Base-by-base conservation (phyloP, 2,797 vertebrate genomes). In the Tragelaphus oryx region DNA sequence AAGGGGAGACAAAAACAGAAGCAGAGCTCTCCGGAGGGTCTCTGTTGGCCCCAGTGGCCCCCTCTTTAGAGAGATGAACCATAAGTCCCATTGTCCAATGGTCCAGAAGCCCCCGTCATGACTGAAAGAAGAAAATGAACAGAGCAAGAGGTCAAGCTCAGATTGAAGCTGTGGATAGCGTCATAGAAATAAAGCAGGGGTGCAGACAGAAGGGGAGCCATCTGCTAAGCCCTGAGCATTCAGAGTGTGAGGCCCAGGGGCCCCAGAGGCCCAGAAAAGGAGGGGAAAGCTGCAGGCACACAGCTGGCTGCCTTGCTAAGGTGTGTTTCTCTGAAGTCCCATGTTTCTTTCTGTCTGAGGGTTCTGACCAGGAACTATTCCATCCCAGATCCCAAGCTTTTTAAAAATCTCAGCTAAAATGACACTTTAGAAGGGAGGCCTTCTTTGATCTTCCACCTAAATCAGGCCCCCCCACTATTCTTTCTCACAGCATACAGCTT, bases 141-240 rank as follows among this genome's bases (percentile, higher is more conserved):
- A 88, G 95, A 96, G 24, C 26, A 85, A 96, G 76, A 95, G 82
- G 60, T 71, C n/a, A 55, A 24, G 10, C 14, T 96, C 22, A 82
- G 24, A 80, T 3, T 55, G 68, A 75, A 55, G 84, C 65, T 88
- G 18, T 30, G 54, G 48, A 50, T 95, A 65, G 83, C 41, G 8
- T 79, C 50, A 54, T 14, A 97, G 96, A 87, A 94, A 89, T 59
- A 87, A 57, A 0, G 11, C 37, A 84, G 57, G 13, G 3, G 54
- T 76, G 95, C 79, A 80, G 84, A 57, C 46, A 62, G 93, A 94
- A 96, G 93, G 55, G 6, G 48, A 91, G 44, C 79, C 97, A 6
- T 97, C 90, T 96, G 84, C 50, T 93, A 65, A 90, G 55, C 65
- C 96, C 84, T 94, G 97, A 83, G 89, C 54, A 89, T 74, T n/a